Evolutionary conservation across 2,888 invertebrate species (phyloP), one percentile per base, ranked within the genome.

Genomic region (Poecilobothrus nobilitatus): DNA sequence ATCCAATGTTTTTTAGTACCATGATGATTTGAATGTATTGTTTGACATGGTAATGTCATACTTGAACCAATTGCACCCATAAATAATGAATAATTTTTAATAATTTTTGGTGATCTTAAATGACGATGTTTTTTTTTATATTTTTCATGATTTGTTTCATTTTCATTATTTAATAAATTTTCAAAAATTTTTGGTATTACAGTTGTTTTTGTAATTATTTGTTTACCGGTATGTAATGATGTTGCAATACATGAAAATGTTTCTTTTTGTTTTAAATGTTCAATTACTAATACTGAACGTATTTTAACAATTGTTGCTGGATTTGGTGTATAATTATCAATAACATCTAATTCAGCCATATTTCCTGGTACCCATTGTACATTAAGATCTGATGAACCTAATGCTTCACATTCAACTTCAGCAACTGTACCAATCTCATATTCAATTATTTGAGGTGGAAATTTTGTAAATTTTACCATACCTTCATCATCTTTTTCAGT

Each of bases 281-380:
- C 89, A 71, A 95, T 84, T 27, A 90, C 85, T 65, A 93, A 84
- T 62, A 89, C 88, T 20, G 91, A 89, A 67, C 84, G 83, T 34
- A 92, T 86, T 68, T 86, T 85, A 0, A 87, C 89, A 34, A 90
- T 76, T 41, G 87, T 87, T 2, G 77, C 78, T 0, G 80, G 81
- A 69, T 81, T 82, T 0, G 80, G 79, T 5, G 85, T 81, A 76
- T 90, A 90, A 33, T 84, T 83, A 74, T 88, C 15, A 18, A 18
- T 18, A 18, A n/a, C 18, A 53, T 53, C 53, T 6, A 53, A n/a
- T 15, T 89, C 87, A 15, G 53, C 53, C 71, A 86, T 83, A 61
- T 89, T 88, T 69, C 92, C 90, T 75, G 87, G 89, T 73, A 91
- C 82, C 95, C 95, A 95, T 74, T 89, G 86, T n/a, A 94, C 86